Evolutionary conservation across 2,797 vertebrate species (phyloP).

Genomic region (Amblyopsis hoosieri): DNA sequence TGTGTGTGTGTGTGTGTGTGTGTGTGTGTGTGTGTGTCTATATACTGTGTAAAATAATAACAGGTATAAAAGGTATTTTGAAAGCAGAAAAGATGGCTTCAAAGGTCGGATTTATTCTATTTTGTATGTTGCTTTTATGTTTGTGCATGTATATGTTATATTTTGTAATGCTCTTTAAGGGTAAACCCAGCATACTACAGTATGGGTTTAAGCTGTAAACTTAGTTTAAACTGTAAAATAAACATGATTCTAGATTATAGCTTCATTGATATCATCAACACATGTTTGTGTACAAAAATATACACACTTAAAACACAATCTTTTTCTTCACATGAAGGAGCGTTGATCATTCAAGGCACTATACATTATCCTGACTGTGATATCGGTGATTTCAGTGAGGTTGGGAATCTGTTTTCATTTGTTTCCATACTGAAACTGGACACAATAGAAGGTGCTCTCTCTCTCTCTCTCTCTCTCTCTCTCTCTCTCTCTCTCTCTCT

Average conservation of each 20-base stretch:
- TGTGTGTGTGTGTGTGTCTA: neutral
- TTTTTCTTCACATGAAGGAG: no score
- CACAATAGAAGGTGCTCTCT: conserved; percentile 24
- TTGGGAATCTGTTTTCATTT: neutral
- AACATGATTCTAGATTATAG: no score
- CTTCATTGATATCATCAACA: no score
- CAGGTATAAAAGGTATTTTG: conserved; percentile 16
- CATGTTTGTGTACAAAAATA: no score
- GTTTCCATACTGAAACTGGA: conserved; percentile 43
- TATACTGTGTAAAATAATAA: neutral
- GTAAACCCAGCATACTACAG: no score
- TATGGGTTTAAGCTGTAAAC: no score
- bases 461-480: conserved; percentile 21
- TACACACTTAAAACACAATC: no score
- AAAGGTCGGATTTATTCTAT: conserved; percentile 24
- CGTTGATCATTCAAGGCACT: no score
- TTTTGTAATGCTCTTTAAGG: no score
- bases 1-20: neutral
- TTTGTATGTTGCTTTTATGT: conserved; percentile 39
- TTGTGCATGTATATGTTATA: conserved; percentile 42
- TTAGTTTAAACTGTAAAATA: no score
- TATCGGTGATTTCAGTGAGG: no score
- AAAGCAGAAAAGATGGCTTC: conserved; percentile 17
- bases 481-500: conserved; percentile 1
- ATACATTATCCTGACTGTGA: no score